phyloP scores from a whole-genome alignment of 2,888 invertebrate genomes.

The Aphidoletes aphidimyza region DNA sequence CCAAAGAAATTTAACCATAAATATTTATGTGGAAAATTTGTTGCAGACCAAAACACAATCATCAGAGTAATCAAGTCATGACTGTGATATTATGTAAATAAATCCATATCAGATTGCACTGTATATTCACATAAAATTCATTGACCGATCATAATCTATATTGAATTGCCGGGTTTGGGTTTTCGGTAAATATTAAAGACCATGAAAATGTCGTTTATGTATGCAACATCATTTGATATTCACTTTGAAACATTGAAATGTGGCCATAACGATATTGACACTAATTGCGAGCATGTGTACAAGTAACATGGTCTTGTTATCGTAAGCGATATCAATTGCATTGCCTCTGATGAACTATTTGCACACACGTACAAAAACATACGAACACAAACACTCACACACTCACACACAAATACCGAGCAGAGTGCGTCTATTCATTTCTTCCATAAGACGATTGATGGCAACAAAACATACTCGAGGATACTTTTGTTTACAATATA shows the following conservation, averaged over 20 bases:
- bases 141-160: not conserved
- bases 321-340: constrained; percentile 40
- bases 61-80: too few relatives aligned
- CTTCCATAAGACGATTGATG: constrained; percentile 12
- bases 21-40: too few relatives aligned
- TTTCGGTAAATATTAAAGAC: not conserved
- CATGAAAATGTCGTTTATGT: not conserved
- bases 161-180: not conserved
- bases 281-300: constrained; percentile 5
- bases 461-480: not conserved
- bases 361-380: too few relatives aligned
- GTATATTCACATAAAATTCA: not conserved
- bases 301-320: constrained; percentile 29
- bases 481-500: constrained; percentile 38
- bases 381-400: too few relatives aligned
- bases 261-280: constrained; percentile 20
- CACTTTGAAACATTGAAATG: constrained; percentile 35
- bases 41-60: too few relatives aligned
- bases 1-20: too few relatives aligned
- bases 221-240: not conserved
- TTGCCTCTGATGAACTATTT: too few relatives aligned
- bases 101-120: not conserved
- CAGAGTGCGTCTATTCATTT: not conserved
- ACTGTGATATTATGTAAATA: too few relatives aligned
- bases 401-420: not conserved